Base-by-base conservation (phyloP, 1,140 invertebrate species). In the Eumaeus atala region DNA sequence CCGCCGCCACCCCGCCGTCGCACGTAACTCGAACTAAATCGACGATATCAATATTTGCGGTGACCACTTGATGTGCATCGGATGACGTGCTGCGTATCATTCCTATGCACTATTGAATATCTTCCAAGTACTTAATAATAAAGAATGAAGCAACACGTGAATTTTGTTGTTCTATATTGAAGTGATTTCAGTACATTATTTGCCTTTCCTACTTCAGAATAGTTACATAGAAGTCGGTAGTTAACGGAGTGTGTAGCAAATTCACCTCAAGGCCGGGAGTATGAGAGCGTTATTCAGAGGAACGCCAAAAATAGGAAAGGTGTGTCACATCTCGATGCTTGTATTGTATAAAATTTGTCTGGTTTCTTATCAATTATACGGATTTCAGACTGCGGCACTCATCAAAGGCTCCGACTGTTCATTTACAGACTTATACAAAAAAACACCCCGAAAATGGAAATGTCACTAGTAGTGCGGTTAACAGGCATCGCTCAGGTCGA, bases 31-130 rank as follows among this genome's bases (percentile, higher is more conserved):
- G 77, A 82, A 77, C 81, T 64, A 68, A 59, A 64, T 56, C 58
- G 62, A 72, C 67, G 70, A 81, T 82, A 84, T 84, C 75, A 72
- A 82, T 87, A 63, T 77, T 77, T 84, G 81, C 69, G 81, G 77
- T 80, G 72, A 78, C 76, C 75, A 70, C 40, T 44, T 16, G 12
- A 9, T 21, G 14, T 18, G 12, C 40, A 14, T 34, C 71, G 66
- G 67, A 66, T 73, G 61, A 73, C 71, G 38, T 33, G 37, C 16
- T 34, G n/a, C 14, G 11, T 44, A 53, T 44, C 28, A 18, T 40
- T 42, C 37, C 12, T 21, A n/a, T 38, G 21, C 38, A 18, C 14
- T 12, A 12, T 42, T 52, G 38, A 9, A 34, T 6, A 52, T 28
- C 51, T 9, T 28, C n/a, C 51, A 28, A 9, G 38, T 52, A 34